Base-by-base conservation (phyloP, 2,113 vertebrate genomes). In the Perognathus longimembris region DNA sequence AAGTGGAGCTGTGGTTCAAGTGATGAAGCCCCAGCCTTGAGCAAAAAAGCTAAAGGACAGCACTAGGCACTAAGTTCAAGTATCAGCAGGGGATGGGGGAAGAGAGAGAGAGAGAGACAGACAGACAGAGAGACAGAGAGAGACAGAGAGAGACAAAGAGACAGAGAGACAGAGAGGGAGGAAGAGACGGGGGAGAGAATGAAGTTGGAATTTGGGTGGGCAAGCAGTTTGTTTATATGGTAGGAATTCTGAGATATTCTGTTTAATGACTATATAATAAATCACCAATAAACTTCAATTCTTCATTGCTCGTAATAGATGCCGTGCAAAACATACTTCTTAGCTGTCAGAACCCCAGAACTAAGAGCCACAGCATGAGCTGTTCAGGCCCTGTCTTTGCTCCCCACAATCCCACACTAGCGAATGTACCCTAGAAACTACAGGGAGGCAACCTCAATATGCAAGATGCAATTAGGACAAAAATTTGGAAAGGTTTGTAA, bases 251-350 rank as follows among this genome's bases (percentile, higher is more conserved):
- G 89, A 92, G 32, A 24, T 92, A 38, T 15, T 90, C 90, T 87
- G 69, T 74, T 61, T 92, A 74, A 54, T 42, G n/a, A 38, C 69
- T 78, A 32, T 28, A 32, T 74, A 69, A 89, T 81, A 89, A 91
- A 89, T 93, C 73, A 85, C 59, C 54, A 66, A 91, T 83, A 57
- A 50, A 30, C 40, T 84, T 90, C 71, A 89, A 32, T 84, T 91
- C 80, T 93, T 86, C 38, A 28, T 85, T 88, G 83, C 80, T 92
- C 88, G 75, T 86, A 73, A 95, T 73, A 71, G 83, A 81, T 86
- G 63, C 70, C 38, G 92, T 71, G 42, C 26, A 17, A 15, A 77
- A 22, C 73, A 63, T 17, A 42, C 22, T 81, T 73, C 40, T 54
- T 36, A 74, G 69, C 71, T 92, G 67, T 83, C 36, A 45, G 80